Evolutionary conservation across 2,888 invertebrate genomes (phyloP).

Genomic region (Drosophila tripunctata): DNA sequence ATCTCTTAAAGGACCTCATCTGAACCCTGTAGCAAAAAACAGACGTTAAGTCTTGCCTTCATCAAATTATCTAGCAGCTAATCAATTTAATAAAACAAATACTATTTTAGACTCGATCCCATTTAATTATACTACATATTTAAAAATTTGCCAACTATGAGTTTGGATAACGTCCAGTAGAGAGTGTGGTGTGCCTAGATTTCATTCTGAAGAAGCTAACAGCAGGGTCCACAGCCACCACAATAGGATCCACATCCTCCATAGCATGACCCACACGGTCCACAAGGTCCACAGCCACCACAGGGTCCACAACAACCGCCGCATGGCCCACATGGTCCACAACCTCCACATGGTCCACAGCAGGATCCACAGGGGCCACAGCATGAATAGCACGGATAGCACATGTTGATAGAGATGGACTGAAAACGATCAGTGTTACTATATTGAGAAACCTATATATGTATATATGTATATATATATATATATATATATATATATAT

Average conservation of each 20-base stretch:
- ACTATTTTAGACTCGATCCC: background rate
- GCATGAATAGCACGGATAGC: conserved; percentile 6
- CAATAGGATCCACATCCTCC: conserved; percentile 6
- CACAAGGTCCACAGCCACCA: conserved; percentile 5
- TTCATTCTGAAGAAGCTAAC: conserved; percentile 18
- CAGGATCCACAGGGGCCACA: conserved; percentile 4
- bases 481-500: background rate
- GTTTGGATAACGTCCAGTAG: background rate
- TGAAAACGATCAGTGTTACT: background rate
- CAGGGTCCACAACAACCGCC: conserved; percentile 7
- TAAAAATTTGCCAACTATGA: background rate
- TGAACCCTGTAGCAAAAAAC: too few relatives aligned
- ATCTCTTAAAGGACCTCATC: too few relatives aligned
- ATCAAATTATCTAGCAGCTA: too few relatives aligned
- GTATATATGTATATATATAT: too few relatives aligned
- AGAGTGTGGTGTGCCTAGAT: conserved; percentile 4
- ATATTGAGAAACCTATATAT: too few relatives aligned
- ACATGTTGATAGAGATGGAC: conserved; percentile 8
- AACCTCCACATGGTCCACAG: background rate
- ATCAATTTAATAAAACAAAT: too few relatives aligned
- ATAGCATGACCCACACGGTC: conserved; percentile 8
- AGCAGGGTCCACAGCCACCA: background rate
- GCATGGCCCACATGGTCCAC: conserved; percentile 2
- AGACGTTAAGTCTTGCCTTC: too few relatives aligned
- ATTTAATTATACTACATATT: background rate